Percentiles rank a stretch among this genome's conserved stretches.
phyloP scores from a whole-genome alignment of 2,888 invertebrate genomes.

The Marasmarcha lunaedactyla region DNA sequence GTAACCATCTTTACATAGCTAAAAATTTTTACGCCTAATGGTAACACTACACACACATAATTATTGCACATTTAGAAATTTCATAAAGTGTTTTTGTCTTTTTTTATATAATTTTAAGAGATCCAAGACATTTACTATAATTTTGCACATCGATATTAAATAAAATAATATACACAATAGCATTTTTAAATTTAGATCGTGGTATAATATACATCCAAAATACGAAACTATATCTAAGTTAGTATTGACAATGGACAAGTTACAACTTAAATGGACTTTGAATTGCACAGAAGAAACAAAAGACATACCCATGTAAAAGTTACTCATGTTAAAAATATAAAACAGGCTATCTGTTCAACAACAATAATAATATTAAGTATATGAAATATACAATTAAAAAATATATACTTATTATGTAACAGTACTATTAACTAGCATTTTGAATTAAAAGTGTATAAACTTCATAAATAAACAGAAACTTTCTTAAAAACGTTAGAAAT shows the following conservation, averaged over 20 bases:
- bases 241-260: constrained; percentile 66
- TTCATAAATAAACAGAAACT: constrained; percentile 15
- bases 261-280: constrained; percentile 1
- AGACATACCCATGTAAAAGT: constrained; percentile 22
- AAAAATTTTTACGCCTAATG: constrained; percentile 64
- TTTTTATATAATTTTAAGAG: constrained; percentile 67
- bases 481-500: constrained; percentile 13
- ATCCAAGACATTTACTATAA: constrained; percentile 71
- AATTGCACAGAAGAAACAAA: background rate
- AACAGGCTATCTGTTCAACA: constrained; percentile 57
- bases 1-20: constrained; percentile 41
- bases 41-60: constrained; percentile 71
- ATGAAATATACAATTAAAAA: constrained; percentile 63
- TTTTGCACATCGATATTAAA: constrained; percentile 67
- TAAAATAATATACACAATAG: constrained; percentile 68
- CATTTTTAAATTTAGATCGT: constrained; percentile 53
- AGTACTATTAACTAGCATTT: constrained; percentile 42
- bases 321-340: constrained; percentile 60
- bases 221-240: constrained; percentile 65
- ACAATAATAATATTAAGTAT: constrained; percentile 38
- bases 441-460: constrained; percentile 12
- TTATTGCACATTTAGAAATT: constrained; percentile 72
- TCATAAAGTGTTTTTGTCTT: constrained; percentile 68
- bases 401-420: constrained; percentile 60
- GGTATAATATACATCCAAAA: constrained; percentile 68